phyloP scores from a whole-genome alignment of 2,113 vertebrate genomes.

The Pan paniscus region DNA sequence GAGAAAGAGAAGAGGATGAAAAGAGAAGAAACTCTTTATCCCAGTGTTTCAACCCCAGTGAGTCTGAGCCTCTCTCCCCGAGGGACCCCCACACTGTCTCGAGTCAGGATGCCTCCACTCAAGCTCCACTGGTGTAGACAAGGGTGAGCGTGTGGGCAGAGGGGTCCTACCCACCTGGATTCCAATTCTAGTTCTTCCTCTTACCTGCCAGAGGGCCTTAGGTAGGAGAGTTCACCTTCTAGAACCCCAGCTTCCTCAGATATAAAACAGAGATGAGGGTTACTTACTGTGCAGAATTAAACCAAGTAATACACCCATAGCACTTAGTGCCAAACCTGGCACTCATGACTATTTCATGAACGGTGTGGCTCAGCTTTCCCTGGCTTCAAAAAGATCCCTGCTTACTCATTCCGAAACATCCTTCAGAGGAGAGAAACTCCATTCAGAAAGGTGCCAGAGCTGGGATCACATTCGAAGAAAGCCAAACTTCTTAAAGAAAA shows the following conservation, averaged over 20 bases:
- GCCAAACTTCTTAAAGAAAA: not conserved
- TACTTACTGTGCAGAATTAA: not conserved
- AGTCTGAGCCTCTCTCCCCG: not conserved
- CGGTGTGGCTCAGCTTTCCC: not conserved
- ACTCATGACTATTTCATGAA: accelerated
- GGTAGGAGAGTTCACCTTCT: not conserved
- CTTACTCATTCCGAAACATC: not conserved
- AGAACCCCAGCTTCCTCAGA: not conserved
- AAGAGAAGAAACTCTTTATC: not conserved
- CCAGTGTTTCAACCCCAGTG: not conserved
- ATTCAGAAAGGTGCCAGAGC: not conserved
- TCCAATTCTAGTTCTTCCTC: not conserved
- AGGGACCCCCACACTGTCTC: not conserved
- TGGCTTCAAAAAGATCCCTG: not conserved
- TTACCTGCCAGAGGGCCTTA: not conserved
- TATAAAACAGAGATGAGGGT: not conserved
- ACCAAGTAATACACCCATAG: accelerated
- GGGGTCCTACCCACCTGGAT: not conserved
- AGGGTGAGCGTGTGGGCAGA: not conserved
- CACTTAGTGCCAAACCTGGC: not conserved
- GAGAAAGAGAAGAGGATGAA: not conserved
- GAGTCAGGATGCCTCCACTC: not conserved
- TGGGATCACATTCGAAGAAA: not conserved
- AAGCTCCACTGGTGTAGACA: not conserved
- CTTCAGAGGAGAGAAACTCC: not conserved